Conservation (phyloP, 2,888 invertebrate genomes). For the Trichogramma dendrolimi region DNA sequence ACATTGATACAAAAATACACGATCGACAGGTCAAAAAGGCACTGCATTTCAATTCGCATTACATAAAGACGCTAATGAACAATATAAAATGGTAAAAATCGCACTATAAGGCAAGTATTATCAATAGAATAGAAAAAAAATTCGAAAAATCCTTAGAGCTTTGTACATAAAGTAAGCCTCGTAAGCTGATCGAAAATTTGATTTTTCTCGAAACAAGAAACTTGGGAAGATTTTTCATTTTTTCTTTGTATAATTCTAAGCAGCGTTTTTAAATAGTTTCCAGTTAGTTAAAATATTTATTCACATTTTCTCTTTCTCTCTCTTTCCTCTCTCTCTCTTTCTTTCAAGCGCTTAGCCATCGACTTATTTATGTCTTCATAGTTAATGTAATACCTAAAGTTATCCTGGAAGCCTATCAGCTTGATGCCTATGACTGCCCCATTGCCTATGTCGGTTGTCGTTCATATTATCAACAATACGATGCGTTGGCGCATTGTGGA, state of each 20-base stretch:
- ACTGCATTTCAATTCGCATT: constrained; percentile 26
- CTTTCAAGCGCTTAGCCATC: constrained; percentile 43
- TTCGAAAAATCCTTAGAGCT: constrained; percentile 21
- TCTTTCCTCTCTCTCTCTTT: constrained; percentile 2
- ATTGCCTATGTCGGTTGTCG: constrained; percentile 38
- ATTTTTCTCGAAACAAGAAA: constrained; percentile 29
- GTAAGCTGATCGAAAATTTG: constrained; percentile 17
- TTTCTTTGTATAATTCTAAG: constrained; percentile 47
- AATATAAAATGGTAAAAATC: constrained; percentile 29
- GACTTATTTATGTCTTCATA: constrained; percentile 41
- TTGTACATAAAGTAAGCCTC: constrained; percentile 16
- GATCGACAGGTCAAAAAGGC: constrained; percentile 29
- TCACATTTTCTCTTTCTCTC: constrained; percentile 37
- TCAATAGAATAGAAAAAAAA: constrained; percentile 24
- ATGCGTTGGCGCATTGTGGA: constrained; percentile 37
- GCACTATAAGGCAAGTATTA: constrained; percentile 27
- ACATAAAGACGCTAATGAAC: constrained; percentile 27
- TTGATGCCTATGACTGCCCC: constrained; percentile 43
- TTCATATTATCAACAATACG: constrained; percentile 32
- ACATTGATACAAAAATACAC: constrained; percentile 16
- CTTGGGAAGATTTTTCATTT: constrained; percentile 43
- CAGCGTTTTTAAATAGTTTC: constrained; percentile 45
- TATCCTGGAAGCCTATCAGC: constrained; percentile 52
- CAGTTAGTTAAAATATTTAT: constrained; percentile 50
- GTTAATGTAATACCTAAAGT: constrained; percentile 49